Evolutionary conservation across 2,797 vertebrate species (phyloP).

Genomic region (Bradypodion pumilum): DNA sequence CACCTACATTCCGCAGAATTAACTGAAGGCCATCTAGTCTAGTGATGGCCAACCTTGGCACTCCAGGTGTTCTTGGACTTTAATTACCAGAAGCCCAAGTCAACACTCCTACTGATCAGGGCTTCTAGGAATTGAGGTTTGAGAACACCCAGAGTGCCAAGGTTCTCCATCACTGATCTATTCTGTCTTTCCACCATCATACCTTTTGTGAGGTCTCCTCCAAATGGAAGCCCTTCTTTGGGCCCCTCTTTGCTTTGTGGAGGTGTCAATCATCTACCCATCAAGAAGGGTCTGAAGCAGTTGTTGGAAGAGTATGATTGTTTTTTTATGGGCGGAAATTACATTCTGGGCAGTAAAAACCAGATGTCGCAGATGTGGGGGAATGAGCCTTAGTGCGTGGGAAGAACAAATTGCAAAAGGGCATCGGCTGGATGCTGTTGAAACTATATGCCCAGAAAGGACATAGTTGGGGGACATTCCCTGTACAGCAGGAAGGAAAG

Average conservation of each 20-base stretch:
- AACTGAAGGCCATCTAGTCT: too few relatives aligned
- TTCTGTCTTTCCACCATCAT: background rate
- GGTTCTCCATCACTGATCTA: too few relatives aligned
- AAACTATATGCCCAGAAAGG: background rate
- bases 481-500: background rate
- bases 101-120: too few relatives aligned
- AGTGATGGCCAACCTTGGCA: too few relatives aligned
- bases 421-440: background rate
- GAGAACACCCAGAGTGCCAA: too few relatives aligned
- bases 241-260: background rate
- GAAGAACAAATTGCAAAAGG: background rate
- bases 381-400: background rate
- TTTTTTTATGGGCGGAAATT: constrained; percentile 30
- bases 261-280: constrained; percentile 15
- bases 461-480: background rate
- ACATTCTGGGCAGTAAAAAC: constrained; percentile 21
- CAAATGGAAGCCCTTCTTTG: background rate
- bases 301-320: background rate
- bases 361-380: constrained; percentile 7
- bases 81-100: too few relatives aligned
- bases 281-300: background rate
- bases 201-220: background rate
- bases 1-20: too few relatives aligned
- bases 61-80: too few relatives aligned
- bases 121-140: too few relatives aligned